Base-by-base conservation (phyloP, 2,888 invertebrate species). In the Sinotaia quadrata region DNA sequence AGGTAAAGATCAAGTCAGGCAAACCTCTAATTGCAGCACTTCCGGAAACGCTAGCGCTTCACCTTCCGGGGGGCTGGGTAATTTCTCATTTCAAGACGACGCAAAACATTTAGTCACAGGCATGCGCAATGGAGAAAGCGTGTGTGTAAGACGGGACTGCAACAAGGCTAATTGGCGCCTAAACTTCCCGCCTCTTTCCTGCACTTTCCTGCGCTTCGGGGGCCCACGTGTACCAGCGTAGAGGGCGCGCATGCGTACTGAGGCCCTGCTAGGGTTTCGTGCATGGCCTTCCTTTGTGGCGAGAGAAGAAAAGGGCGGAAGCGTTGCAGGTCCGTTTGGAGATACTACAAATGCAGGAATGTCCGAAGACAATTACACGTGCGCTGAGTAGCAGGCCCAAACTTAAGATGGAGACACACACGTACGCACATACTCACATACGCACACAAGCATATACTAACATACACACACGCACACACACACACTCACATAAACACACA, bases 141-240 rank as follows among this genome's bases (percentile, higher is more conserved):
- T 29, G 29, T 41, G 41, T 12, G 41, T 41, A 41, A 2, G 54
- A 24, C 27, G 27, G 54, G 18, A 31, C 18, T 15, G 31, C 54
- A 54, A 54, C 54, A 54, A 54, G 10, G 54, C 54, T 54, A 54
- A 54, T 54, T 54, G 54, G 54, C 54, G 7, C 27, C 54, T 31
- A 24, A 10, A 24, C 10, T 5, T 29, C 54, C 27, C 54, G 27
- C 31, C 54, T 54, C 18, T 31, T 24, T 54, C 31, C 27, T 18
- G 27, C 54, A 18, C 18, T 27, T 54, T 31, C 24, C 2, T 27
- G 54, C 54, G 7, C 31, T 31, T 5, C 5, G 27, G 27, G 54
- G 27, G 27, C 54, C 24, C 54, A 31, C 31, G 54, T 31, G 54
- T 31, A 29, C 27, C 27, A 24, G 24, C 18, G 27, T 24, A 24